Base-by-base conservation (phyloP, 2,113 vertebrate genomes). In the Struthidea cinerea region DNA sequence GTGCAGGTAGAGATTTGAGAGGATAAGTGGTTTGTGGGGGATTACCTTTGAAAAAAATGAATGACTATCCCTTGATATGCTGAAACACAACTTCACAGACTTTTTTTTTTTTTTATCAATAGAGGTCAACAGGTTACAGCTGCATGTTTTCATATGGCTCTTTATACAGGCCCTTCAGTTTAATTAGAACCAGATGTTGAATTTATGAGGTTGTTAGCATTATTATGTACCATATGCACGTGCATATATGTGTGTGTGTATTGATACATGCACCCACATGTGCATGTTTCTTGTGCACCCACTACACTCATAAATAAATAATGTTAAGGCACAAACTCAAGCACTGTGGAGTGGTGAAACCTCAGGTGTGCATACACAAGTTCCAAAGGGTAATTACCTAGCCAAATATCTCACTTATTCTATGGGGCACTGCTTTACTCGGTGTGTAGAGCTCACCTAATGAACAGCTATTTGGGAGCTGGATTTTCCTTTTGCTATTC, bases 1-100 rank as follows among this genome's bases (percentile, higher is more conserved):
- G 98, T 97, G 96, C 98, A 98, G 98, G 98, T 98, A 98, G 97
- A 98, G 96, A 97, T 98, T 98, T 97, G 96, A 97, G 93, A 95
- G 98, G 97, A 98, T 98, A 98, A 98, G 97, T 98, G 97, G 97
- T 96, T 98, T 98, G 96, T 98, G 97, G 98, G 96, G 97, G 98
- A 98, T 98, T 98, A 97, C 96, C 97, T 98, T 98, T 98, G 97
- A 98, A 98, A 96, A 96, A 96, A 98, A 97, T 96, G 95, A 97
- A 96, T 97, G 97, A 94, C 97, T 94, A 84, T 98, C 96, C 95
- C 96, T 97, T 75, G 95, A 96, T 96, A 98, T 96, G 96, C 93
- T 96, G 93, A 91, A 97, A 78, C 83, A 96, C 50, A 89, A 87
- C 96, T 97, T 97, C 93, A 95, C 92, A 96, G 96, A 89, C 64